These are phyloP conservation scores for Corythornis vintsioides DNA, from an alignment of 2,113 vertebrate species.

Conservation along the genomic window DNA sequence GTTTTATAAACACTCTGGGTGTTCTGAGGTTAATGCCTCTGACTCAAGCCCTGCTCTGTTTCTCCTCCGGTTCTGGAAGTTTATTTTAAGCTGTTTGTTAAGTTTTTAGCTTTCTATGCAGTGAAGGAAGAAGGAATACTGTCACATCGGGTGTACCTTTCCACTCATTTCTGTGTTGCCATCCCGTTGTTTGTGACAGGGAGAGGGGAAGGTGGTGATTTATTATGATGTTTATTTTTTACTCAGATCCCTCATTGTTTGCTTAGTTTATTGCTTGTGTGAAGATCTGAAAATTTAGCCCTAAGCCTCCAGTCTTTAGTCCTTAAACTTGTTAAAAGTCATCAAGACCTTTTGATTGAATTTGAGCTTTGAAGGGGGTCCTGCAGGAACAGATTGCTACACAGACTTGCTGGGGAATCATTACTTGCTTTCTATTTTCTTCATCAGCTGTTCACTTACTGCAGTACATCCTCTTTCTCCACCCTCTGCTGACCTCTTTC, in stretches of 20 bases:
- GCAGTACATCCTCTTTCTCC: background rate
- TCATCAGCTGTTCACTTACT: background rate
- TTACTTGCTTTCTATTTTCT: background rate
- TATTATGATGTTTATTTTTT: background rate
- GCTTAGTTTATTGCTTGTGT: background rate
- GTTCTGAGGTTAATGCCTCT: background rate
- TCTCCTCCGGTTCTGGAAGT: background rate
- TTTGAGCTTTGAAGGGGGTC: background rate
- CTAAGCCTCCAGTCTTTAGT: background rate
- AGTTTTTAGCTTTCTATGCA: background rate
- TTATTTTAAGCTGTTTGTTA: background rate
- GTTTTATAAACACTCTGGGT: background rate
- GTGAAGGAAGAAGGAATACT: background rate
- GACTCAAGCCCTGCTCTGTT: background rate
- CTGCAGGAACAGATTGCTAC: background rate
- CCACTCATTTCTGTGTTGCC: background rate
- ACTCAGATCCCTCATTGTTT: background rate
- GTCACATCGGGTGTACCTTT: background rate
- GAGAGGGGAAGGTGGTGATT: background rate
- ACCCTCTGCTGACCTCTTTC: background rate
- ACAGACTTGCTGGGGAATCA: background rate
- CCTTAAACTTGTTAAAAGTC: background rate
- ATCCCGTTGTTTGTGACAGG: background rate
- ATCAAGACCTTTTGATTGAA: background rate
- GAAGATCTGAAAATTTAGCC: background rate